These are phyloP conservation scores for Mola mola DNA, from an alignment of 2,113 vertebrate genomes.

Conservation along the genomic window DNA sequence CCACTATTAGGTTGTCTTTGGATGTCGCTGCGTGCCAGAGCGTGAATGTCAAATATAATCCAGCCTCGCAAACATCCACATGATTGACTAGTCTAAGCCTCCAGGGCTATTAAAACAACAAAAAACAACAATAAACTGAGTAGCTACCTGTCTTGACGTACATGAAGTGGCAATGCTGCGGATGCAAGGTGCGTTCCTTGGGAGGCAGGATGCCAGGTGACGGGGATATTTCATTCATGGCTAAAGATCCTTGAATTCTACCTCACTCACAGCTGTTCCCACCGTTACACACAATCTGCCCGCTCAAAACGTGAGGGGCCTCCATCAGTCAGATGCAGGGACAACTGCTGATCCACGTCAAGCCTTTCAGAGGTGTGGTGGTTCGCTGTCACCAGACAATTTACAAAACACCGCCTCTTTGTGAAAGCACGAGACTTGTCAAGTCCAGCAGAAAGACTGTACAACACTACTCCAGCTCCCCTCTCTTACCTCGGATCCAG, in stretches of 20 bases:
- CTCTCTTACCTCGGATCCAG: slow-evolving; percentile 24
- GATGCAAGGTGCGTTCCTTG: slow-evolving; percentile 13
- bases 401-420: neutral
- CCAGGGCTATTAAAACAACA: slow-evolving; percentile 11
- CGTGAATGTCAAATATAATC: slow-evolving; percentile 60
- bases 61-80: slow-evolving; percentile 38
- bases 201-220: slow-evolving; percentile 42
- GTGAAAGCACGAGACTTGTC: neutral
- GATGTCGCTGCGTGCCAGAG: slow-evolving; percentile 36
- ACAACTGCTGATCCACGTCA: slow-evolving; percentile 35
- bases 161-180: neutral
- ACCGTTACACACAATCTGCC: slow-evolving; percentile 3
- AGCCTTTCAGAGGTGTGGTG: slow-evolving; percentile 6
- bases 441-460: slow-evolving; percentile 11
- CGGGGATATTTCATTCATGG: slow-evolving; percentile 39
- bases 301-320: slow-evolving; percentile 16
- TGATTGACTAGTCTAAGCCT: slow-evolving; percentile 26
- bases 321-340: slow-evolving; percentile 13
- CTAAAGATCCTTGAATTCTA: slow-evolving; percentile 17
- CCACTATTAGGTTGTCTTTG: slow-evolving; percentile 68
- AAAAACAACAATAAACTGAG: neutral
- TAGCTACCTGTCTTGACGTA: slow-evolving; percentile 10
- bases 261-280: slow-evolving; percentile 46
- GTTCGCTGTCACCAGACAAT: too few species aligned
- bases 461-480: slow-evolving; percentile 12